Evolutionary conservation across 2,797 vertebrate species (phyloP).

Genomic region (Siniperca obscura): DNA sequence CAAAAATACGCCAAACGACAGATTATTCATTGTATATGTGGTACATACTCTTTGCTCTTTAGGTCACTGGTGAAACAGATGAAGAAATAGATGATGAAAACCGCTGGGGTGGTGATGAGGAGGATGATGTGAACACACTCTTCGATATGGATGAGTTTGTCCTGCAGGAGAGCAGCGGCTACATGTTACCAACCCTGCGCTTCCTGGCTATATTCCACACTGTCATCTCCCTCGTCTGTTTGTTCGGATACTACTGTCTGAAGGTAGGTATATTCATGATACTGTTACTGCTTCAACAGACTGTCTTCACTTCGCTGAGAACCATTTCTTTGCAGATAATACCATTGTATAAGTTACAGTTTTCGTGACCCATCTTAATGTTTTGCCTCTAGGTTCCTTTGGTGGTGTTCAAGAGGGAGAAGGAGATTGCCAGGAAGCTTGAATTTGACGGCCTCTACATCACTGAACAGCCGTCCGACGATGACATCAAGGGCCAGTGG

Average conservation of each 20-base stretch:
- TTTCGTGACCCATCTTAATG: not conserved
- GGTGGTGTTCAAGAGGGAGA: slow-evolving; percentile 98
- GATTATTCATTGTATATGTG: not conserved
- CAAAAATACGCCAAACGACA: not conserved
- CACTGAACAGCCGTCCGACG: slow-evolving; percentile 97
- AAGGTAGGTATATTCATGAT: slow-evolving; percentile 83
- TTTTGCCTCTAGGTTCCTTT: slow-evolving; percentile 89
- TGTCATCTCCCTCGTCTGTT: slow-evolving; percentile 93
- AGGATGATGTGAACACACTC: slow-evolving; percentile 87
- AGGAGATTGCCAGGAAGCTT: slow-evolving; percentile 96
- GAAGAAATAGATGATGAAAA: slow-evolving; percentile 82
- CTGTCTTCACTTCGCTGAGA: not conserved
- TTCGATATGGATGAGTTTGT: slow-evolving; percentile 96
- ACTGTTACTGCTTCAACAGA: not conserved
- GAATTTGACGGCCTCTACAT: slow-evolving; percentile 99
- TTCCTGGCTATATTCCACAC: slow-evolving; percentile 94
- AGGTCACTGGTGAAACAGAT: slow-evolving; percentile 92
- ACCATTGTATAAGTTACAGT: not conserved
- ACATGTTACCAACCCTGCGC: slow-evolving; percentile 94
- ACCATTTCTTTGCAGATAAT: not conserved
- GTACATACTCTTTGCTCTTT: not conserved
- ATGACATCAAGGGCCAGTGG: slow-evolving; percentile 99
- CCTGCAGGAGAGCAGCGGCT: slow-evolving; percentile 95
- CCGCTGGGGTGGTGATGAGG: slow-evolving; percentile 84
- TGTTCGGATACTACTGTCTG: slow-evolving; percentile 95